phyloP scores from a whole-genome alignment of 2,113 vertebrate genomes.

The Parus major region DNA sequence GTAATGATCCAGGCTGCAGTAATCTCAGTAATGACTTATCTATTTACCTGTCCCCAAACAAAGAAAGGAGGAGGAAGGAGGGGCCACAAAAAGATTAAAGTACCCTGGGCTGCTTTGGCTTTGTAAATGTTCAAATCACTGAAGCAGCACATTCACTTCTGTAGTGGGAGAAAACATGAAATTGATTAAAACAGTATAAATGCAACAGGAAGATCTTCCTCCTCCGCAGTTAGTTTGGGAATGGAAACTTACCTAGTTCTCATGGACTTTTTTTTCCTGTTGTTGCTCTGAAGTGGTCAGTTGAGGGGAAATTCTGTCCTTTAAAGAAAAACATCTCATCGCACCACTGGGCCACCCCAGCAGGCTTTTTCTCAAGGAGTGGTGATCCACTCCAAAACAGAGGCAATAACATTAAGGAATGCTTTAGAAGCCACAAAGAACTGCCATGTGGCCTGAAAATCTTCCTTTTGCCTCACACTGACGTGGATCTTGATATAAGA shows the following conservation, averaged over 20 bases:
- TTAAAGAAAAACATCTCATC: not conserved
- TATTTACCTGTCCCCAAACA: slow-evolving; percentile 60
- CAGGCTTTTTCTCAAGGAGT: not conserved
- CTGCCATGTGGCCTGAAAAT: not conserved
- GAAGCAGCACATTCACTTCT: not conserved
- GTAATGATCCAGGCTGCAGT: slow-evolving; percentile 61
- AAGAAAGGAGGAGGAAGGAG: not conserved
- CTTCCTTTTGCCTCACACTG: not conserved
- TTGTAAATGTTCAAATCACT: slow-evolving; percentile 34
- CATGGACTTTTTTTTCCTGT: not conserved
- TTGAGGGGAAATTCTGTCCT: not conserved
- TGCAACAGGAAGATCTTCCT: slow-evolving; percentile 14
- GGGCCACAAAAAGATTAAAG: not conserved
- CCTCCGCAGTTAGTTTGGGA: slow-evolving; percentile 27
- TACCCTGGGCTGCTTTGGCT: not conserved
- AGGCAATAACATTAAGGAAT: not conserved
- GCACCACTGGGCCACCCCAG: not conserved
- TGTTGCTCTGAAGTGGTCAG: not conserved
- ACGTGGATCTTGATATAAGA: not conserved
- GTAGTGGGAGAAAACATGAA: slow-evolving; percentile 33
- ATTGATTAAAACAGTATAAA: slow-evolving; percentile 37
- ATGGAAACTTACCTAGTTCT: slow-evolving; percentile 48
- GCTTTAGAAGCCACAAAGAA: not conserved
- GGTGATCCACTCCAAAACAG: not conserved
- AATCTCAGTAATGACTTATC: slow-evolving; percentile 64